Evolutionary conservation across 2,797 vertebrate species (phyloP).

Genomic region (Tapera naevia): DNA sequence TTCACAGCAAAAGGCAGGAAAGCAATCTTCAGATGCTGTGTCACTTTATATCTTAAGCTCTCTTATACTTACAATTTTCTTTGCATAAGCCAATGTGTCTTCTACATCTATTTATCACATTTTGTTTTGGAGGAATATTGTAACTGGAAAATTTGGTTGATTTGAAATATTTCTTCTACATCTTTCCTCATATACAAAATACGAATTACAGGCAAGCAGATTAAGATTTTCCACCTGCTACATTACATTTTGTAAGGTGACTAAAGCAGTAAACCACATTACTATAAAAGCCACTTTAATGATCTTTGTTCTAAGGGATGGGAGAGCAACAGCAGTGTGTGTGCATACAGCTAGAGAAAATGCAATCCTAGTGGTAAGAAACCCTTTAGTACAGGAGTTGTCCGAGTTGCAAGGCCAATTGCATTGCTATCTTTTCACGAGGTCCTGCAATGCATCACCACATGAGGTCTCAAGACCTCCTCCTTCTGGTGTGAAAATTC

Average conservation of each 20-base stretch:
- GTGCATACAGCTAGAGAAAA: not conserved
- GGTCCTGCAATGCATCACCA: not conserved
- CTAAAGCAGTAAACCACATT: slow-evolving; percentile 21
- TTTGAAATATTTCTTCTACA: not conserved
- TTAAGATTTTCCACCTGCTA: slow-evolving; percentile 32
- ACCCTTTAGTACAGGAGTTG: not conserved
- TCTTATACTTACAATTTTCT: not conserved
- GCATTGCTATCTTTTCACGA: not conserved
- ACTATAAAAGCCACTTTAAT: slow-evolving; percentile 14
- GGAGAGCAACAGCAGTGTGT: not conserved
- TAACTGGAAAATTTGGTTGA: not conserved
- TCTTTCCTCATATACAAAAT: not conserved
- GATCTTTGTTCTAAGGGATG: not conserved
- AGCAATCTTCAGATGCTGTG: not conserved
- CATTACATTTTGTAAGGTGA: not conserved
- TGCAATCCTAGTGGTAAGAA: too few relatives aligned
- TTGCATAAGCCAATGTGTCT: not conserved
- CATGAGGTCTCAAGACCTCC: not conserved
- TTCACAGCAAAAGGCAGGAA: not conserved
- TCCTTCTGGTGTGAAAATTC: not conserved
- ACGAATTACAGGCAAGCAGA: not conserved
- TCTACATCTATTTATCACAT: not conserved
- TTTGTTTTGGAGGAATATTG: not conserved
- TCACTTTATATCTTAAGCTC: not conserved
- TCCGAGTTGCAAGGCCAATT: not conserved